Evolutionary conservation across 2,888 invertebrate species (phyloP).

Genomic region (Helobdella robusta): DNA sequence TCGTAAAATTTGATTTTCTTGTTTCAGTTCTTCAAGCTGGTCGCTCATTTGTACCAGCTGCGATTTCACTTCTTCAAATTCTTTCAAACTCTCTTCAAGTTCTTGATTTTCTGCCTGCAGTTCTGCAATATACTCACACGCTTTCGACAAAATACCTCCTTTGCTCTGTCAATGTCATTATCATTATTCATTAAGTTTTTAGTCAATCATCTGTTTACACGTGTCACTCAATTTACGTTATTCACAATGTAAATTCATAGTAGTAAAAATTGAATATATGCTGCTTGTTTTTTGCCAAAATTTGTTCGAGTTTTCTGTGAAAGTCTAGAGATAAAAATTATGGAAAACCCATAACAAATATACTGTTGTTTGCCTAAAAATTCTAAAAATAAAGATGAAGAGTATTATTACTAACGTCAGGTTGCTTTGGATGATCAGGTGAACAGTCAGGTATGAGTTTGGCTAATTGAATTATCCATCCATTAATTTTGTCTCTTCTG

Average conservation of each 20-base stretch:
- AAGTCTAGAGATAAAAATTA: too few species aligned
- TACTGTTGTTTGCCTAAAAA: too few species aligned
- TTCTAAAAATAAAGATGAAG: not conserved
- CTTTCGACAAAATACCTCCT: slow-evolving; percentile 26
- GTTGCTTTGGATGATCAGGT: slow-evolving; percentile 18
- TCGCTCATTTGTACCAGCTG: slow-evolving; percentile 11
- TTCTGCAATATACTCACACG: slow-evolving; percentile 25
- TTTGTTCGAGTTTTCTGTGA: too few species aligned
- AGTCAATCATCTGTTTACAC: too few species aligned
- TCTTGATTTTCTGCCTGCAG: slow-evolving; percentile 25
- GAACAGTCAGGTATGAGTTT: slow-evolving; percentile 24
- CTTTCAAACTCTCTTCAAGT: slow-evolving; percentile 20
- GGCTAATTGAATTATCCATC: slow-evolving; percentile 22
- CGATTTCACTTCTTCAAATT: slow-evolving; percentile 16
- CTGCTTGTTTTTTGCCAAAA: too few species aligned
- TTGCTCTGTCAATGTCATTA: too few species aligned
- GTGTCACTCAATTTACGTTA: too few species aligned
- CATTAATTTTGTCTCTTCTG: slow-evolving; percentile 26
- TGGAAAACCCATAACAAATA: too few species aligned
- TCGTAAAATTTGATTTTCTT: slow-evolving; percentile 22
- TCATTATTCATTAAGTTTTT: too few species aligned
- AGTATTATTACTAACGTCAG: slow-evolving; percentile 3
- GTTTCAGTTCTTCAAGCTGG: slow-evolving; percentile 23
- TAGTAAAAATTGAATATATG: too few species aligned
- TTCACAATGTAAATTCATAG: too few species aligned